A percentile compares a stretch with the other conserved stretches of the same genome.
Conservation (phyloP, 1,140 invertebrate genomes). For the Aphidius ervi region DNA sequence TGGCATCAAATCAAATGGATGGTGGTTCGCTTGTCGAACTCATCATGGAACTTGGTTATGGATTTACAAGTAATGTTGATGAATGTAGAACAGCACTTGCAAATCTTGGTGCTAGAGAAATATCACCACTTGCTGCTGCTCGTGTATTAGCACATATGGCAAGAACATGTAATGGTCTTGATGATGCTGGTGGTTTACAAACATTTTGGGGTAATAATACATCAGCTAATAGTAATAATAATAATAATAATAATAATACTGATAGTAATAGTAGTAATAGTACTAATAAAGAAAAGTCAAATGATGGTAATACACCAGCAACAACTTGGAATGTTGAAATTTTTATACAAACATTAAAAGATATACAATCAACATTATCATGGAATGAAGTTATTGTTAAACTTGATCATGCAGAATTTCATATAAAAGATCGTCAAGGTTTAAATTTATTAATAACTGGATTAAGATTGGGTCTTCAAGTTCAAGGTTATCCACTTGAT, state of each 20-base stretch:
- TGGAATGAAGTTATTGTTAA: slow-evolving; percentile 92
- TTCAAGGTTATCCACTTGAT: slow-evolving; percentile 66
- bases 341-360: slow-evolving; percentile 86
- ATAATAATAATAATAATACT: slow-evolving; percentile 62
- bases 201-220: slow-evolving; percentile 52
- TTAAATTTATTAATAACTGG: slow-evolving; percentile 77
- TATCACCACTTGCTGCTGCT: slow-evolving; percentile 76
- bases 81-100: slow-evolving; percentile 82
- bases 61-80: slow-evolving; percentile 81
- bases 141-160: slow-evolving; percentile 84
- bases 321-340: slow-evolving; percentile 90
- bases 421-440: slow-evolving; percentile 81
- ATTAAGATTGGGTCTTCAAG: slow-evolving; percentile 73
- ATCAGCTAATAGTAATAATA: slow-evolving; percentile 27
- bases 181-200: slow-evolving; percentile 64
- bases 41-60: slow-evolving; percentile 84
- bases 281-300: slow-evolving; percentile 42
- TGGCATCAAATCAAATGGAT: slow-evolving; percentile 61
- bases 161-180: slow-evolving; percentile 70
- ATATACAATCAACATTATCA: slow-evolving; percentile 74
- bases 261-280: slow-evolving; percentile 37
- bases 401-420: slow-evolving; percentile 85
- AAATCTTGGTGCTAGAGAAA: slow-evolving; percentile 69
- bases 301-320: slow-evolving; percentile 42
- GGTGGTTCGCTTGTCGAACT: slow-evolving; percentile 69